Conservation (phyloP, 2,797 vertebrate species). For the Valencia hispanica region DNA sequence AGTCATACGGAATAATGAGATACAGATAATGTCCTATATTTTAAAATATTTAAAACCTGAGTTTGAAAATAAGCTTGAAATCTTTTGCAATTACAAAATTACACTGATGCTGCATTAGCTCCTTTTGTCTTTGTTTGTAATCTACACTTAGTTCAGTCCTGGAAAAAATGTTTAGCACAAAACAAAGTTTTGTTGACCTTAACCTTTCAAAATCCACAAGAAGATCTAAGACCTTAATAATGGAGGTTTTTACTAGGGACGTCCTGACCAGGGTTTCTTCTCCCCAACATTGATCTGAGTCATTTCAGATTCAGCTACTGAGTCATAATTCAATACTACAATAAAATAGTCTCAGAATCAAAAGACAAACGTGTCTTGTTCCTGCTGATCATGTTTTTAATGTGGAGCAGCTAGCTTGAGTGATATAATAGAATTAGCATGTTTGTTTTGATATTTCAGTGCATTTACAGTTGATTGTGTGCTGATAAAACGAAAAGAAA, state of each 20-base stretch:
- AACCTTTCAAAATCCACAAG: neutral
- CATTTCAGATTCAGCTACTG: neutral
- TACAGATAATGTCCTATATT: neutral
- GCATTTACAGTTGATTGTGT: neutral
- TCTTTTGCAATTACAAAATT: neutral
- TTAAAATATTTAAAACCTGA: neutral
- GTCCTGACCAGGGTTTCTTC: neutral
- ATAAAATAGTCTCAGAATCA: neutral
- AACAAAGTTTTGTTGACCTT: neutral
- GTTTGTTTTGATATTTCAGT: neutral
- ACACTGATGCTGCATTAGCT: neutral
- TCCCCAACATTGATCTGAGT: neutral
- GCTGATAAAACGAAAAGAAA: neutral
- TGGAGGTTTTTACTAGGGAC: neutral
- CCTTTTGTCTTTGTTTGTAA: neutral
- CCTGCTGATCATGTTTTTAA: neutral
- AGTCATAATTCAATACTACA: neutral
- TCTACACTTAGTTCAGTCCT: neutral
- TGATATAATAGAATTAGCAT: neutral
- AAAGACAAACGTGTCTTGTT: neutral
- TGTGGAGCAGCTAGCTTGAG: neutral
- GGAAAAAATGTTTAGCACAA: neutral
- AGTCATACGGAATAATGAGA: neutral
- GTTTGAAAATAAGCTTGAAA: neutral
- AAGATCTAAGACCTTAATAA: neutral